phyloP scores from a whole-genome alignment of 2,888 invertebrate genomes.

The Andrena bucephala region DNA sequence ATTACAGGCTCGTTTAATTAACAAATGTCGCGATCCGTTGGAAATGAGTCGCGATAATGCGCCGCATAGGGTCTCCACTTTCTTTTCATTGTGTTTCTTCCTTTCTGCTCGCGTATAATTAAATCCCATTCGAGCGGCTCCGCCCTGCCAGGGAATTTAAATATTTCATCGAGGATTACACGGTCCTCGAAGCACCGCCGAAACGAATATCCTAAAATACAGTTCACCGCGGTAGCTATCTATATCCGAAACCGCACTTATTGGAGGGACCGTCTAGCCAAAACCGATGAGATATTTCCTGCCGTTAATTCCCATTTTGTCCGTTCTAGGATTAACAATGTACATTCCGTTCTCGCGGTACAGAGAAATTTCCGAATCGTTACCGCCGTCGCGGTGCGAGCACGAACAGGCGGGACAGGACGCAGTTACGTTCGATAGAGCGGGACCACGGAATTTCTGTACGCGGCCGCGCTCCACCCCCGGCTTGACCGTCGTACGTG shows the following conservation, averaged over 20 bases:
- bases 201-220: slow-evolving; percentile 49
- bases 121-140: slow-evolving; percentile 24
- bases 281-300: slow-evolving; percentile 64
- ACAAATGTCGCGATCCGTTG: slow-evolving; percentile 26
- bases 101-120: neutral
- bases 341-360: slow-evolving; percentile 19
- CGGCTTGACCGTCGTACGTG: slow-evolving; percentile 11
- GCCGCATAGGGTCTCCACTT: neutral
- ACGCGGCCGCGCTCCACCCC: neutral
- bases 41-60: neutral
- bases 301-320: slow-evolving; percentile 58
- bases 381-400: slow-evolving; percentile 4
- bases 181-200: neutral
- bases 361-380: slow-evolving; percentile 42
- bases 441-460: slow-evolving; percentile 32
- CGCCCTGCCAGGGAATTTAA: slow-evolving; percentile 26
- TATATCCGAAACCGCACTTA: slow-evolving; percentile 52
- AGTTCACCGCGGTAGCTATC: slow-evolving; percentile 19
- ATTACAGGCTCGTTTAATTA: slow-evolving; percentile 43
- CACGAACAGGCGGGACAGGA: neutral
- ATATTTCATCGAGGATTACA: slow-evolving; percentile 50
- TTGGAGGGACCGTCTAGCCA: slow-evolving; percentile 51
- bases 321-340: slow-evolving; percentile 53
- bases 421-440: slow-evolving; percentile 33
- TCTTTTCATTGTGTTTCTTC: neutral